phyloP scores from a whole-genome alignment of 2,797 vertebrate species.

The Pantherophis vulpinus region DNA sequence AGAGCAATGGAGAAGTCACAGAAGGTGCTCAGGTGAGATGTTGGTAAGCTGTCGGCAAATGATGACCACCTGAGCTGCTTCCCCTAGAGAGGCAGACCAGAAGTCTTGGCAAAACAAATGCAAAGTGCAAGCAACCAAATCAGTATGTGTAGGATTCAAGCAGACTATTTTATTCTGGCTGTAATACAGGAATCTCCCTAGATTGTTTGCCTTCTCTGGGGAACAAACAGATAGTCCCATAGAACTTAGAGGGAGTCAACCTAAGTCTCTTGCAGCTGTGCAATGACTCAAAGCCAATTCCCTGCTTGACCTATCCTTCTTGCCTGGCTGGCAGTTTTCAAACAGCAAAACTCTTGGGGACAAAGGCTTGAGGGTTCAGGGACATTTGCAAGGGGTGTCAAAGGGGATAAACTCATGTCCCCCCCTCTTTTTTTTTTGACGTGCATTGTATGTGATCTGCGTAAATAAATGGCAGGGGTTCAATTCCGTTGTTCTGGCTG shows the following conservation, averaged over 20 bases:
- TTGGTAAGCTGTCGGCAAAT: not conserved
- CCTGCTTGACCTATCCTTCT: not conserved
- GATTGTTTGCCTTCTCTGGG: not conserved
- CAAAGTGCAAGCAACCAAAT: not conserved
- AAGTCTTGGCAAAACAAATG: not conserved
- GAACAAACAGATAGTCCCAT: not conserved
- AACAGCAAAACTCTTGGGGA: not conserved
- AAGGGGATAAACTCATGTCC: not conserved
- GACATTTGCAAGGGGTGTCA: not conserved
- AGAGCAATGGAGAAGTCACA: not conserved
- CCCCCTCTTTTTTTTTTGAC: accelerated
- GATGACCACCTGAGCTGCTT: not conserved
- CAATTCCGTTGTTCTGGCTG: not conserved
- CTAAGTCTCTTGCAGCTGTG: not conserved
- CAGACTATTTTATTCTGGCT: not conserved
- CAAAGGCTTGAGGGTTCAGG: not conserved
- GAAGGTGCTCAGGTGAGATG: not conserved
- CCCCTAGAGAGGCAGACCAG: not conserved
- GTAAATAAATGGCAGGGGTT: not conserved
- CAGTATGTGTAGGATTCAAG: not conserved
- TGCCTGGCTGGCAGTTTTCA: not conserved
- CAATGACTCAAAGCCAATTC: not conserved
- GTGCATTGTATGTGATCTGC: not conserved
- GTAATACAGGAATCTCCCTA: not conserved
- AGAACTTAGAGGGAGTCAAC: not conserved